These are phyloP conservation scores for Xestia sexstrigata DNA, from an alignment of 2,888 invertebrate species.

Conservation along the genomic window DNA sequence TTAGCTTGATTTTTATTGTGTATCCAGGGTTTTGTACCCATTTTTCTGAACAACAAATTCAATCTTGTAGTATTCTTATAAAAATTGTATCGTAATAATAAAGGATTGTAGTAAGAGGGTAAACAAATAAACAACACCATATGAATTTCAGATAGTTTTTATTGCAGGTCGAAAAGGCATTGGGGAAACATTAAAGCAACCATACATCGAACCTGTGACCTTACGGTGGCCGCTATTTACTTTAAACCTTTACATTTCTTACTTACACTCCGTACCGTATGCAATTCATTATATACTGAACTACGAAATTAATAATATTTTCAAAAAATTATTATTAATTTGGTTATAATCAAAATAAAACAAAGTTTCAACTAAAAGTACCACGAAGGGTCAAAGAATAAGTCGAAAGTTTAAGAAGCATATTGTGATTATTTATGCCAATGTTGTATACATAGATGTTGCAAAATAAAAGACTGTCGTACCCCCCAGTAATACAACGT, in stretches of 20 bases:
- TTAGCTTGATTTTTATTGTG: neutral
- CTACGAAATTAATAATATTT: too few relatives aligned
- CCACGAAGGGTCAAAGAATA: constrained; percentile 10
- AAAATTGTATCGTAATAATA: neutral
- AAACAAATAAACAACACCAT: constrained; percentile 64
- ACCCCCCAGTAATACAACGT: neutral
- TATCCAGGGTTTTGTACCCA: neutral
- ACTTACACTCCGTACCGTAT: constrained; percentile 61
- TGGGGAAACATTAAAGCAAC: constrained; percentile 79
- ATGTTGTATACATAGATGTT: constrained; percentile 43
- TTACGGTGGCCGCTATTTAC: constrained; percentile 56
- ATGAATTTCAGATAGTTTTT: constrained; percentile 74
- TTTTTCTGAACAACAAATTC: too few relatives aligned
- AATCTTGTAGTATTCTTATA: neutral
- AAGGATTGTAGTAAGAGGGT: neutral
- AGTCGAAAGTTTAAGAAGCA: neutral
- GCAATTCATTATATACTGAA: constrained; percentile 38
- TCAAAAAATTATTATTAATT: neutral
- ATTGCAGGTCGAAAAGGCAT: constrained; percentile 79
- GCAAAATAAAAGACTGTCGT: constrained; percentile 27
- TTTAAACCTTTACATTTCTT: constrained; percentile 58
- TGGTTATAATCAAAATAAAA: neutral
- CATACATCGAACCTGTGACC: constrained; percentile 71
- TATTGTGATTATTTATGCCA: constrained; percentile 10
- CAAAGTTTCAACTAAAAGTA: constrained; percentile 19